Percentiles rank a stretch among this genome's conserved stretches.
These are phyloP conservation scores for Papilio dardanus DNA, from an alignment of 1,140 invertebrate species.

Conservation along the genomic window DNA sequence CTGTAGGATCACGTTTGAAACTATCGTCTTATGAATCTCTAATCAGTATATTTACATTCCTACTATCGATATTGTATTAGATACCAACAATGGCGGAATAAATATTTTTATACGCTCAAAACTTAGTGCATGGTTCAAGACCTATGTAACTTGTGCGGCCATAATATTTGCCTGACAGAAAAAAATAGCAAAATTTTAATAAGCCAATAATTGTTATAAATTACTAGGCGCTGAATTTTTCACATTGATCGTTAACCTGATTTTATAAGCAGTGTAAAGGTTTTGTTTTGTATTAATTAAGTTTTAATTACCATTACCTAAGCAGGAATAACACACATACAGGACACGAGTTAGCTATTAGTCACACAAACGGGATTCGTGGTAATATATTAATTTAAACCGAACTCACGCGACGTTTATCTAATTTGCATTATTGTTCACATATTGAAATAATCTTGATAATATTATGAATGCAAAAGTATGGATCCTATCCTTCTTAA, in stretches of 20 bases:
- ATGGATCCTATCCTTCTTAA: too few species aligned
- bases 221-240: too few species aligned
- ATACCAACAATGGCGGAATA: background rate
- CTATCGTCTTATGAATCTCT: conserved; percentile 29
- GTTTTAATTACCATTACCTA: background rate
- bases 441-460: too few species aligned
- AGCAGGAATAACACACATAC: background rate
- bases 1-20: conserved; percentile 26
- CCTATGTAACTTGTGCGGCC: too few species aligned
- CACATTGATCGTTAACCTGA: too few species aligned
- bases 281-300: background rate
- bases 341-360: conserved; percentile 13
- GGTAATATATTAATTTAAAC: conserved; percentile 25
- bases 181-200: too few species aligned
- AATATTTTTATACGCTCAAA: too few species aligned
- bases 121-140: too few species aligned
- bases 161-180: too few species aligned
- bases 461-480: too few species aligned
- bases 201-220: too few species aligned
- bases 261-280: too few species aligned
- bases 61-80: background rate
- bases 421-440: background rate
- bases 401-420: background rate
- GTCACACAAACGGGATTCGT: conserved; percentile 4
- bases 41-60: background rate